Percentiles rank a stretch among this genome's conserved stretches.
These are phyloP conservation scores for Cryptus viduatorius DNA, from an alignment of 2,888 invertebrate genomes.

Conservation along the genomic window DNA sequence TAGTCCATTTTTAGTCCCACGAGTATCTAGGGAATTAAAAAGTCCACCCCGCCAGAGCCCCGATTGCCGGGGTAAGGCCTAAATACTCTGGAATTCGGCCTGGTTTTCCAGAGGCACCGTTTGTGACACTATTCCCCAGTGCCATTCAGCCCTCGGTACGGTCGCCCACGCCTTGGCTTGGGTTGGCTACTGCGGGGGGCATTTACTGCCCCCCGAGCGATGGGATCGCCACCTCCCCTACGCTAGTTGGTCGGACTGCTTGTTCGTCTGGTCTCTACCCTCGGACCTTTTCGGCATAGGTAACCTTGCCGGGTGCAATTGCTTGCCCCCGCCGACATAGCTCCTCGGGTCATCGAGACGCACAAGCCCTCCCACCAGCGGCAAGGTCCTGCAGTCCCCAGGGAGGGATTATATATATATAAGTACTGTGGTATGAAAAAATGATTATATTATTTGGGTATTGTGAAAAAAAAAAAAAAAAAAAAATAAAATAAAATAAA, in stretches of 20 bases:
- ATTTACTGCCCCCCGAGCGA: too few relatives aligned
- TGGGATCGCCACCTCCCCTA: too few relatives aligned
- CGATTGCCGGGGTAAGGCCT: conserved; percentile 33
- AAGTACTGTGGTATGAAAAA: too few relatives aligned
- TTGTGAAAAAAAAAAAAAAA: too few relatives aligned
- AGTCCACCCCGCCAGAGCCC: conserved; percentile 23
- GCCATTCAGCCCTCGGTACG: conserved; percentile 52
- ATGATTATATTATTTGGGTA: too few relatives aligned
- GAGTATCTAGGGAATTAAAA: conserved; percentile 16
- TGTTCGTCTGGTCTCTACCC: conserved; percentile 13
- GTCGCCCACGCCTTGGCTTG: conserved; percentile 27
- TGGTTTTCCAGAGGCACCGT: conserved; percentile 39
- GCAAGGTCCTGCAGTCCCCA: conserved; percentile 23
- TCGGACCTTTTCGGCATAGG: conserved; percentile 19
- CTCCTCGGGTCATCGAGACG: conserved; percentile 12
- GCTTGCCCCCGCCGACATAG: not conserved
- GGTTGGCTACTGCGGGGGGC: conserved; percentile 11
- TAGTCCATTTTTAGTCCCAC: conserved; percentile 11
- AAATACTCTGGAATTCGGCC: conserved; percentile 36
- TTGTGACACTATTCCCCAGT: conserved; percentile 44
- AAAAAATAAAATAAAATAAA: too few relatives aligned
- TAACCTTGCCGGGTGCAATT: conserved; percentile 9
- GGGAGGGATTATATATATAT: too few relatives aligned
- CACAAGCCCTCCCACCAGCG: conserved; percentile 21
- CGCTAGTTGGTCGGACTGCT: too few relatives aligned